These are phyloP conservation scores for Lasioglossum oenotherae DNA, from an alignment of 2,888 invertebrate genomes.

Conservation along the genomic window DNA sequence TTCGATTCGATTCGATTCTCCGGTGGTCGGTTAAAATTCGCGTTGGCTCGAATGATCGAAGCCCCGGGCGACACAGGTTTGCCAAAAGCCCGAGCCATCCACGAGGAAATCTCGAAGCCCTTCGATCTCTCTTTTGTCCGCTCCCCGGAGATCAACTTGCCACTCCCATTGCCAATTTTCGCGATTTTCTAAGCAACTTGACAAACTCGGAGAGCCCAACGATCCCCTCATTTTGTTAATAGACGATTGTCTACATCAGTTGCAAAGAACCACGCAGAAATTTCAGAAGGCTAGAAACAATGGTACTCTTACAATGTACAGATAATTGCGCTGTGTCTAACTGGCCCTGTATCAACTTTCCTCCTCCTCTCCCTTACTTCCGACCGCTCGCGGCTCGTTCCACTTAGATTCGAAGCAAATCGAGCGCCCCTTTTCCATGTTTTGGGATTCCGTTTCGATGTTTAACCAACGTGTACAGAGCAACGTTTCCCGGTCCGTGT, in stretches of 20 bases:
- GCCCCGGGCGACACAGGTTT: background rate
- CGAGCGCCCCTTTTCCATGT: background rate
- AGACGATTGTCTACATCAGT: too few species aligned
- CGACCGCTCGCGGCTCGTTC: background rate
- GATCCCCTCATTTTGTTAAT: background rate
- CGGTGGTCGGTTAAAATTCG: conserved; percentile 16
- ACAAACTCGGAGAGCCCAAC: background rate
- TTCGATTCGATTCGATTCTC: conserved; percentile 18
- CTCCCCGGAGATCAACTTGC: background rate
- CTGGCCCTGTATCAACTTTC: background rate
- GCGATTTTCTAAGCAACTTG: background rate
- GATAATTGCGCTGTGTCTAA: background rate
- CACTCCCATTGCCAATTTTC: background rate
- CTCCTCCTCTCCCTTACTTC: background rate
- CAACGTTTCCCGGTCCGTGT: conserved; percentile 60
- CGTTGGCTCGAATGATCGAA: conserved; percentile 4
- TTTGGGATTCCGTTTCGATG: background rate
- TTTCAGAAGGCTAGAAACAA: too few species aligned
- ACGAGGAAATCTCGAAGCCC: background rate
- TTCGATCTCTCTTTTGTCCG: background rate
- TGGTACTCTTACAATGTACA: background rate
- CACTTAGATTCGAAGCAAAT: background rate
- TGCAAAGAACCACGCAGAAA: too few species aligned
- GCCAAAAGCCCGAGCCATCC: background rate
- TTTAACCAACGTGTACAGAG: background rate